phyloP scores from a whole-genome alignment of 2,888 invertebrate species.

The Latrodectus hesperus region DNA sequence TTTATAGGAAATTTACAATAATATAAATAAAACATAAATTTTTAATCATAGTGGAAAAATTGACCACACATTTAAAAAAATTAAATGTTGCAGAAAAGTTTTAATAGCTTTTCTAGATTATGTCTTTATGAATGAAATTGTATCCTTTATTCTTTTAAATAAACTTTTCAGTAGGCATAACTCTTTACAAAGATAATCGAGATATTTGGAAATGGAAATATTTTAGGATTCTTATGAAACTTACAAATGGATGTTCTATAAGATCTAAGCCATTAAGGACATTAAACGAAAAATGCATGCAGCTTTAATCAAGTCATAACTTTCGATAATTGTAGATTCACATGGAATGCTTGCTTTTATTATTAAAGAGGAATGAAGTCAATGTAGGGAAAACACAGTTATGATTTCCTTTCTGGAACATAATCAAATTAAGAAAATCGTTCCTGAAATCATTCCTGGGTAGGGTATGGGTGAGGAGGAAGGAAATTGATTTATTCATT shows the following conservation, averaged over 20 bases:
- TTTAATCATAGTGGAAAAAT: too few relatives aligned
- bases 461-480: neutral
- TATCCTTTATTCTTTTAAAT: too few relatives aligned
- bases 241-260: neutral
- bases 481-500: constrained; percentile 18
- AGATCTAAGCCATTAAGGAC: neutral
- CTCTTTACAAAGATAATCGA: neutral
- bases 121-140: too few relatives aligned
- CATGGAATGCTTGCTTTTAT: neutral
- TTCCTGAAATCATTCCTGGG: constrained; percentile 28
- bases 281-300: neutral
- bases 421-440: constrained; percentile 55
- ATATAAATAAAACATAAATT: too few relatives aligned
- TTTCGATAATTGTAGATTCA: neutral
- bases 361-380: neutral
- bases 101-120: too few relatives aligned
- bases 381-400: neutral
- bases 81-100: too few relatives aligned
- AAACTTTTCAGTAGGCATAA: neutral
- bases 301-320: neutral
- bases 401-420: constrained; percentile 1
- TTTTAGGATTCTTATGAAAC: neutral
- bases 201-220: neutral
- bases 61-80: too few relatives aligned
- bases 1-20: too few relatives aligned